Base-by-base conservation (phyloP, 2,797 vertebrate genomes). In the Sternarchorhynchus goeldii region DNA sequence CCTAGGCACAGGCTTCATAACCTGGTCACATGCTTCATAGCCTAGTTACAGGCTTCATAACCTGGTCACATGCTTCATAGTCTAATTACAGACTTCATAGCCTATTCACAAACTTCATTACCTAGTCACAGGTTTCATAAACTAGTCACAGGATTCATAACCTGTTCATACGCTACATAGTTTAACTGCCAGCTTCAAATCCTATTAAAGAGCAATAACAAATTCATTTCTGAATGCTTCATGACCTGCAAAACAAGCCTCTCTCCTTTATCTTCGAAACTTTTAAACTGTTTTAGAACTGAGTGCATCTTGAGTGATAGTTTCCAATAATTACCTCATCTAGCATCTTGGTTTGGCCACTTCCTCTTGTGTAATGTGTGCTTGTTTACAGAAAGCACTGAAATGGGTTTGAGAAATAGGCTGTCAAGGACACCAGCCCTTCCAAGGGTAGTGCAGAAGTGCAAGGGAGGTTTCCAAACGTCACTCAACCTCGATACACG, bases 311-410 rank as follows among this genome's bases (percentile, higher is more conserved):
- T 75, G 56, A 65, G 8, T 75, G 74, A 75, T 66, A 0, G 76
- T 78, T 78, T 65, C 76, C 36, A 78, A 5, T 59, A 53, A 72
- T 60, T 63, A 75, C 81, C 39, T 59, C 34, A 82, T 39, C 62
- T 57, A 34, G n/a, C 53, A 4, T 31, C 55, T 20, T 3, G 39
- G 34, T 64, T 71, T 0, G n/a, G 45, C 5, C 7, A 21, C 34
- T 78, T 75, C 72, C 81, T 78, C 36, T 82, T 82, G 53, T 5
- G 39, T 55, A 78, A 78, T 2, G 20, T 74, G 55, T 73, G 70
- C 29, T 66, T 78, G 76, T 82, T 78, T 65, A 75, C 72, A 39
- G 31, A 75, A 80, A 60, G 2, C 25, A 6, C 10, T 14, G 73
- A 41, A 55, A 65, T 65, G 18, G 14, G 34, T 21, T 66, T 67